Evolutionary conservation across 2,797 vertebrate genomes (phyloP).

Genomic region (Danio jaintianensis): DNA sequence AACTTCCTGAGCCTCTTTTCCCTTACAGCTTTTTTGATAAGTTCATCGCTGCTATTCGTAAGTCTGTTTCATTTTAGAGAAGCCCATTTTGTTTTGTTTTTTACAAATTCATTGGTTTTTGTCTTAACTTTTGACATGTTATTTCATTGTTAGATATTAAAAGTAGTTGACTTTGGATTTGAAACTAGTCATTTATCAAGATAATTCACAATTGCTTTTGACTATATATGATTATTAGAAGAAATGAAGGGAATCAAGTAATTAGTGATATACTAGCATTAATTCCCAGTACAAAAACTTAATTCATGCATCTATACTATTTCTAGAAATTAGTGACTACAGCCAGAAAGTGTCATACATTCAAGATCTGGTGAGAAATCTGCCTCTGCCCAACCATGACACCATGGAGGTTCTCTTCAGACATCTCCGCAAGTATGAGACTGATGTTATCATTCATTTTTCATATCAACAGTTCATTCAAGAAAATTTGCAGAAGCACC

Average conservation of each 20-base stretch:
- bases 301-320: background rate
- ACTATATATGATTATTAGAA: background rate
- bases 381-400: slow-evolving; percentile 86
- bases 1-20: slow-evolving; percentile 89
- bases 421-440: slow-evolving; percentile 87
- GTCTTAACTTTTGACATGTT: background rate
- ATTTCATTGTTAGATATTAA: background rate
- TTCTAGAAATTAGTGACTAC: slow-evolving; percentile 83
- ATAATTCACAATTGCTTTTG: background rate
- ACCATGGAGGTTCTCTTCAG: slow-evolving; percentile 89
- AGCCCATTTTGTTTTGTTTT: background rate
- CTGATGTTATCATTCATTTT: background rate
- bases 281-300: background rate
- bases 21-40: slow-evolving; percentile 87
- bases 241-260: background rate
- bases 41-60: slow-evolving; percentile 92
- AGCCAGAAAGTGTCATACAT: slow-evolving; percentile 77
- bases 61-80: slow-evolving; percentile 64
- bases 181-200: background rate
- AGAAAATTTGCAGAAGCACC: background rate
- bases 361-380: slow-evolving; percentile 82
- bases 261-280: background rate
- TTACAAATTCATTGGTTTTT: background rate
- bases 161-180: background rate
- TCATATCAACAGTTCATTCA: background rate